Base-by-base conservation (phyloP, 2,888 invertebrate species). In the Mythimna vitellina region DNA sequence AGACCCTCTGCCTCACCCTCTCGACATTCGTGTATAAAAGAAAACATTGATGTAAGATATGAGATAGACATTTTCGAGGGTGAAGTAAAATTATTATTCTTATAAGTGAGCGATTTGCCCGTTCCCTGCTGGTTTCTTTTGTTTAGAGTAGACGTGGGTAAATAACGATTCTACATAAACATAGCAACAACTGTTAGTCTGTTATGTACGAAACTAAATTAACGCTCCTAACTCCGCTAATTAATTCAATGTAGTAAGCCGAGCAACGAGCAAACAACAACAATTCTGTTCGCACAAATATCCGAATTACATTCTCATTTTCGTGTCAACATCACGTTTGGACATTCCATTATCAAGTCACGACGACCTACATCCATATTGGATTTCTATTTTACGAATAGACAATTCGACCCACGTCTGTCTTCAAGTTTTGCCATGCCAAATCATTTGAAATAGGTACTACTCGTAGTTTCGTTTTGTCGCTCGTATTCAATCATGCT, bases 11-110 rank as follows among this genome's bases (percentile, higher is more conserved):
- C 80, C 87, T 88, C 90, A 89, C 89, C 91, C 88, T 87, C 82
- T 76, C 88, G 77, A 88, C 90, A 90, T 91, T 89, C 90, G 84
- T 85, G 87, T 89, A 92, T 86, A 92, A 91, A 93, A 91, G 90
- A 90, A 93, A 93, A 94, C 90, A 92, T 92, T 92, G 89, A 92
- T 91, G 89, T 89, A 87, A 93, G 92, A 92, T 92, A 92, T 87
- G 87, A 90, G 84, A 85, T 86, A 85, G 86, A 86, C 88, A 86
- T 89, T 86, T 87, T 85, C 81, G 88, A 89, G 90, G 90, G 91
- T 83, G 86, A 88, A 82, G 85, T 84, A 77, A 78, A 89, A 88
- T 90, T 90, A 92, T 91, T 90, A 90, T 92, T 90, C 85, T 87
- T 89, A 82, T 85, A 81, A 87, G 86, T 82, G 78, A 85, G 84